Percentiles rank a stretch among this genome's conserved stretches.
Evolutionary conservation across 2,797 vertebrate species (phyloP).

Genomic region (Paguma larvata): DNA sequence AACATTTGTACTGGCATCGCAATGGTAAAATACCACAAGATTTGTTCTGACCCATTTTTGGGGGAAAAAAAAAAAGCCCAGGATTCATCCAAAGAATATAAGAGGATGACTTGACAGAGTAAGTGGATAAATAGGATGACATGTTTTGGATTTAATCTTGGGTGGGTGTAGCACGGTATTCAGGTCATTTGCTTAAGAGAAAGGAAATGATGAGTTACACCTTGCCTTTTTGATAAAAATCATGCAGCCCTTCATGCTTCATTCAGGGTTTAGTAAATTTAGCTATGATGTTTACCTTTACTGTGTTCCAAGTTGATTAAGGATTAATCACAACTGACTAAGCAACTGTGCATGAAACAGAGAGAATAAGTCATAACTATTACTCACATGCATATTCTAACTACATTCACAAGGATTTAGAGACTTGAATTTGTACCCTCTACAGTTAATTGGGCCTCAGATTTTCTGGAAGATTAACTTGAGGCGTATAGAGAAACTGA

Average conservation of each 20-base stretch:
- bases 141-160: conserved; percentile 44
- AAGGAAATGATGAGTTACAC: conserved; percentile 70
- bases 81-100: conserved; percentile 10
- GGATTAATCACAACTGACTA: conserved; percentile 78
- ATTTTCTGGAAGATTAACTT: conserved; percentile 14
- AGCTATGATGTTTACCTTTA: conserved; percentile 62
- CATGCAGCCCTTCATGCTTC: conserved; percentile 15
- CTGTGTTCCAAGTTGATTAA: conserved; percentile 75
- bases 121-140: background rate
- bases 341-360: conserved; percentile 52
- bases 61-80: background rate
- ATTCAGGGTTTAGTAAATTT: conserved; percentile 60
- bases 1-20: conserved; percentile 9
- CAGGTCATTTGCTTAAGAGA: conserved; percentile 45
- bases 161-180: background rate
- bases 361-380: conserved; percentile 59
- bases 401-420: conserved; percentile 11
- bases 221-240: conserved; percentile 75
- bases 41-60: conserved; percentile 11
- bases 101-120: background rate
- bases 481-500: conserved; percentile 25
- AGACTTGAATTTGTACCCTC: background rate
- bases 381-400: conserved; percentile 36
- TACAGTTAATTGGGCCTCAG: background rate
- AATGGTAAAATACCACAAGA: background rate